These are phyloP conservation scores for Drosophila trichaetosa DNA, from an alignment of 2,888 invertebrate genomes.

Conservation along the genomic window DNA sequence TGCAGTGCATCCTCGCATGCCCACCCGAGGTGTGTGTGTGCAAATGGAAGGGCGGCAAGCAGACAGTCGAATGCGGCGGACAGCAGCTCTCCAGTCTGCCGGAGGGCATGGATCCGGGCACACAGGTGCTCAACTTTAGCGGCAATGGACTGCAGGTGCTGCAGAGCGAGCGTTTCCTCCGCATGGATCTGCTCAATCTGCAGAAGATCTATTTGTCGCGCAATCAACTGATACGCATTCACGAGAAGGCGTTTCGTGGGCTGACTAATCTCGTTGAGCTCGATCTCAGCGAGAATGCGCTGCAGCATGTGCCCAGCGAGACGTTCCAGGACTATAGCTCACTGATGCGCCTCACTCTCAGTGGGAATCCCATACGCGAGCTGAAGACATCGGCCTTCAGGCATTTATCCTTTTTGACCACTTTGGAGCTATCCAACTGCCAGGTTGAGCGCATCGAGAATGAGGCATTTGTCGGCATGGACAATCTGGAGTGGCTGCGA, in stretches of 20 bases:
- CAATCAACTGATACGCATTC: slow-evolving; percentile 92
- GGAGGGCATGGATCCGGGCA: slow-evolving; percentile 91
- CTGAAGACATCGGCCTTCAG: slow-evolving; percentile 90
- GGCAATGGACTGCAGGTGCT: slow-evolving; percentile 93
- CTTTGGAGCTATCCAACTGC: slow-evolving; percentile 92
- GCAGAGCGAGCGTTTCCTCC: slow-evolving; percentile 91
- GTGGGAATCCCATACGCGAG: slow-evolving; percentile 92
- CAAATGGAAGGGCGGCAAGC: slow-evolving; percentile 97
- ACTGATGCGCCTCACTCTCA: slow-evolving; percentile 92
- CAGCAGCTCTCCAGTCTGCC: slow-evolving; percentile 92
- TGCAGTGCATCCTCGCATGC: slow-evolving; percentile 85
- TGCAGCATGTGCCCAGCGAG: slow-evolving; percentile 91
- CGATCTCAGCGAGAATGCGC: slow-evolving; percentile 92
- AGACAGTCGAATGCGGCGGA: slow-evolving; percentile 94
- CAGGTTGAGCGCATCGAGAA: slow-evolving; percentile 91
- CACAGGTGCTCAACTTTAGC: slow-evolving; percentile 94
- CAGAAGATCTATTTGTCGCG: slow-evolving; percentile 93
- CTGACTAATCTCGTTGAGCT: slow-evolving; percentile 94
- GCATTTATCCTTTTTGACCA: slow-evolving; percentile 90
- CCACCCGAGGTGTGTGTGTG: slow-evolving; percentile 91
- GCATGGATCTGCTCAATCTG: slow-evolving; percentile 92
- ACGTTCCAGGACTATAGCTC: slow-evolving; percentile 92
- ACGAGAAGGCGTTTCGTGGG: slow-evolving; percentile 92
- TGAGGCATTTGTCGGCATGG: slow-evolving; percentile 92
- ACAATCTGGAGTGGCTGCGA: slow-evolving; percentile 93